Percentiles rank a stretch among this genome's conserved stretches.
Conservation (phyloP, 2,113 vertebrate species). For the Argyrosomus japonicus region DNA sequence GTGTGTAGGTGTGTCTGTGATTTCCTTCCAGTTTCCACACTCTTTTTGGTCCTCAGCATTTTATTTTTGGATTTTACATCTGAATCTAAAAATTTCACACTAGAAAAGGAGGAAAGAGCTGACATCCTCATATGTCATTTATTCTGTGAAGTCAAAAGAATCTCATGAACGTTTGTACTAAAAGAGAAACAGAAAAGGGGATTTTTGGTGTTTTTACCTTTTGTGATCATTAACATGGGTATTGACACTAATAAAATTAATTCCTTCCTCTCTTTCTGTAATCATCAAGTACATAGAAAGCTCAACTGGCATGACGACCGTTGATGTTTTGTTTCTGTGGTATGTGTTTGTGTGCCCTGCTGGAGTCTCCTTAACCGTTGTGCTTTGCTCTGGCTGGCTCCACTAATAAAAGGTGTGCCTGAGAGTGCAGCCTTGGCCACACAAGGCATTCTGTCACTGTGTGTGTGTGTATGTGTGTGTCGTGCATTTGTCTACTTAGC, state of each 20-base stretch:
- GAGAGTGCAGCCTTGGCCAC: slow-evolving; percentile 28
- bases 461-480: slow-evolving; percentile 25
- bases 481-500: slow-evolving; percentile 18
- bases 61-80: neutral
- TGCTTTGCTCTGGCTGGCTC: slow-evolving; percentile 8
- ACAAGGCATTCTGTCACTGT: slow-evolving; percentile 15
- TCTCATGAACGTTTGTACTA: neutral
- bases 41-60: too few species aligned
- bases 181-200: neutral
- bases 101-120: neutral
- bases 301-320: slow-evolving; percentile 6
- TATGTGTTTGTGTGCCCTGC: slow-evolving; percentile 48
- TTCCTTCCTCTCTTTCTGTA: slow-evolving; percentile 22
- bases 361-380: slow-evolving; percentile 39
- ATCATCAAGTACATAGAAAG: slow-evolving; percentile 31
- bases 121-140: slow-evolving; percentile 29
- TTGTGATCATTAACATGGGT: neutral
- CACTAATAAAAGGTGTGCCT: slow-evolving; percentile 57
- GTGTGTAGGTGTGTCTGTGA: neutral
- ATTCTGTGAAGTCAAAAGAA: neutral
- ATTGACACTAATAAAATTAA: neutral
- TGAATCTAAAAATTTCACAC: neutral
- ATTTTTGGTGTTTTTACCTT: neutral
- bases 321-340: slow-evolving; percentile 43
- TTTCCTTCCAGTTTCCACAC: too few species aligned